Base-by-base conservation (phyloP, 2,888 invertebrate genomes). In the Willowsia nigromaculata region DNA sequence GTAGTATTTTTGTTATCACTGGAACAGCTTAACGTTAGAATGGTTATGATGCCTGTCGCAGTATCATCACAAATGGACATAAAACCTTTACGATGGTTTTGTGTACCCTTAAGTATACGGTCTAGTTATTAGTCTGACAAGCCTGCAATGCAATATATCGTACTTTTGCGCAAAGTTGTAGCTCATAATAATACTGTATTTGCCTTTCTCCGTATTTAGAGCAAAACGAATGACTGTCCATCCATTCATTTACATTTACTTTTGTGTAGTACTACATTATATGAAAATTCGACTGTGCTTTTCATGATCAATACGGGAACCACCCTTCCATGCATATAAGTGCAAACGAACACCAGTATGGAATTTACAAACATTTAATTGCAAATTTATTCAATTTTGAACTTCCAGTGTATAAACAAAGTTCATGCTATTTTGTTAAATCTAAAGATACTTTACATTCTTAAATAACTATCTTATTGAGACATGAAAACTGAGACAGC, bases 31-130 rank as follows among this genome's bases (percentile, higher is more conserved):
- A 33, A 65, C 68, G 37, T 68, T 15, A n/a, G 33, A 68, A 68
- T 33, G 62, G 30, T 65, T 68, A 68, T 37, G 37, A 68, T 68
- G 68, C 37, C 37, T 68, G 68, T 68, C 68, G 33, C 18, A 40
- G 68, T 68, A 68, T 68, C 37, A 4, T 68, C 68, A 33, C 40
- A 68, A 68, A 40, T 68, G 37, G 33, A 59, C 59, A 59, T 59
- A 43, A 50, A 59, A 25, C 15, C 27, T 25, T 59, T 7, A 59
- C 9, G 59, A 27, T 59, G 25, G 11, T 25, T 22, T 2, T 27
- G 2, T 1, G 27, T 50, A 18, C 6, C 50, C 18, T 15, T 25
- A 25, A 25, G 25, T 4, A 59, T 56, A 59, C 4, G 6, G 6
- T 18, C 50, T n/a, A n/a, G n/a, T n/a, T n/a, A n/a, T n/a, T n/a